Percentiles rank a stretch among this genome's conserved stretches.
Conservation (phyloP, 1,140 invertebrate genomes). For the Pygmarrhopalites habei region DNA sequence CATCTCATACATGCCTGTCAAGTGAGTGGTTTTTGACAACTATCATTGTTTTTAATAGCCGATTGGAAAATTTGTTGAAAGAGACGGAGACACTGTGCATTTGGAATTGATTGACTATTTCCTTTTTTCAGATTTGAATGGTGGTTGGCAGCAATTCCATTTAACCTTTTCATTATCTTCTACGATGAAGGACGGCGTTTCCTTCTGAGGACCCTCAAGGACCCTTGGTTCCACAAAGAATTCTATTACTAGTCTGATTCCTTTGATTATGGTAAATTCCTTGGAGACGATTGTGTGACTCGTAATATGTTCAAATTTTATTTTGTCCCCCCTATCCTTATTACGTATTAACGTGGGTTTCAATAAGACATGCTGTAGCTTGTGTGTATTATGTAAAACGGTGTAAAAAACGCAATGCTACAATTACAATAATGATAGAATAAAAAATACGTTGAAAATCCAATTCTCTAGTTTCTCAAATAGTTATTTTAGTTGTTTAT, state of each 20-base stretch:
- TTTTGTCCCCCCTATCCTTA: too few relatives aligned
- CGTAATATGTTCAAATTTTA: too few relatives aligned
- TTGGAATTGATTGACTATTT: constrained; percentile 9
- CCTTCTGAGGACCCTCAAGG: constrained; percentile 52
- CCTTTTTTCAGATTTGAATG: constrained; percentile 49
- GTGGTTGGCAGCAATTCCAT: constrained; percentile 57
- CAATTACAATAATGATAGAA: too few relatives aligned
- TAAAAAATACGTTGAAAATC: too few relatives aligned
- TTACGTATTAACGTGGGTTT: too few relatives aligned
- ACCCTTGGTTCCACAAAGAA: constrained; percentile 54
- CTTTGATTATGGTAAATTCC: background rate
- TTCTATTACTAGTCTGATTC: constrained; percentile 54
- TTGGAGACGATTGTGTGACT: too few relatives aligned
- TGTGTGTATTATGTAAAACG: too few relatives aligned
- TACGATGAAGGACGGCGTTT: constrained; percentile 54
- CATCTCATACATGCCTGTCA: constrained; percentile 37
- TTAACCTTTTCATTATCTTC: constrained; percentile 51
- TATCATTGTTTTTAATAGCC: background rate
- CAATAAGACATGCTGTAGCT: too few relatives aligned
- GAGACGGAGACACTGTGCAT: background rate
- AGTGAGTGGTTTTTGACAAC: constrained; percentile 40
- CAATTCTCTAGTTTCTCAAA: too few relatives aligned
- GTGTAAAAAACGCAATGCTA: too few relatives aligned
- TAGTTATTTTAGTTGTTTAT: too few relatives aligned
- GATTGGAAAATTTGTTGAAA: background rate